phyloP scores from a whole-genome alignment of 2,797 vertebrate species.

The Pseudopleuronectes americanus region DNA sequence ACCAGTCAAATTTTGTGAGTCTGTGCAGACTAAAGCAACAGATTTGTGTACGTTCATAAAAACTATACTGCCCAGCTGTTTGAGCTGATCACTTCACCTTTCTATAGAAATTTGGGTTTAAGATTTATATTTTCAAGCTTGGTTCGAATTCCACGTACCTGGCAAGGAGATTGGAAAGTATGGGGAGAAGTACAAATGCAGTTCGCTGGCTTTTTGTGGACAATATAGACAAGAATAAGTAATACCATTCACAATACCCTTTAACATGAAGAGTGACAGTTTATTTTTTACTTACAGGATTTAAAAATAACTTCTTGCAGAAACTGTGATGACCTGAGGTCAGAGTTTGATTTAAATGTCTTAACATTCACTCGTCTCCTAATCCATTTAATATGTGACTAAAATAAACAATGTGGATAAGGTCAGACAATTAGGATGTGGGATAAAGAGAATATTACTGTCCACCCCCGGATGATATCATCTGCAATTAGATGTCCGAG shows the following conservation, averaged over 20 bases:
- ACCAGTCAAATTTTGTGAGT: no score
- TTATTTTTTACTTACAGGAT: background rate
- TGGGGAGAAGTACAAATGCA: no score
- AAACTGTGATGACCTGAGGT: conserved; percentile 27
- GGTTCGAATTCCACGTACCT: no score
- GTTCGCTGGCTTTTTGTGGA: no score
- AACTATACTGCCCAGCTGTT: no score
- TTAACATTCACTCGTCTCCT: conserved; percentile 12
- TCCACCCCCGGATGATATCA: conserved; percentile 32
- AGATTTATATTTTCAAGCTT: no score
- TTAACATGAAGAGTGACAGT: background rate
- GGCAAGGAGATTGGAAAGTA: no score
- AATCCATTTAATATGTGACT: conserved; percentile 39
- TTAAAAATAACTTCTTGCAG: background rate
- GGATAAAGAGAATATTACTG: conserved; percentile 30
- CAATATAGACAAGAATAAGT: no score
- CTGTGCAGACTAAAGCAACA: no score
- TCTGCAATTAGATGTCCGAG: conserved; percentile 41
- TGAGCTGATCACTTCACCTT: no score
- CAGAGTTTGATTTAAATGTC: conserved; percentile 26
- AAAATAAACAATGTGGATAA: conserved; percentile 51
- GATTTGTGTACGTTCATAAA: no score
- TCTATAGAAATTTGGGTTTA: no score
- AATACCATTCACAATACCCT: background rate
- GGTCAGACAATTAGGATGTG: conserved; percentile 44